These are phyloP conservation scores for Antheraea yamamai DNA, from an alignment of 2,888 invertebrate genomes.

Conservation along the genomic window DNA sequence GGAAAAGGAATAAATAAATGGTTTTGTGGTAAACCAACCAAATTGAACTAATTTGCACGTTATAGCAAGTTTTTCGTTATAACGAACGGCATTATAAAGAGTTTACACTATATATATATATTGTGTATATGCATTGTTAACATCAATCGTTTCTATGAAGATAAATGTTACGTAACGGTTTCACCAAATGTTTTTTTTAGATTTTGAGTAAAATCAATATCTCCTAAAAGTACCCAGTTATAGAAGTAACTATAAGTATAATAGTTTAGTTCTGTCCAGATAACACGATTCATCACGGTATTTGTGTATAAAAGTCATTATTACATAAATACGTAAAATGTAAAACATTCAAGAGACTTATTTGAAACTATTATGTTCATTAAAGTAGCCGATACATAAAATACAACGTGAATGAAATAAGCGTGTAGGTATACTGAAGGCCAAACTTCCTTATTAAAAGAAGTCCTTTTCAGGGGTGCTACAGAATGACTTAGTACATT, in stretches of 20 bases:
- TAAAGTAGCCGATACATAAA: neutral
- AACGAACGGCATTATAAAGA: no score
- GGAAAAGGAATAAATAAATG: no score
- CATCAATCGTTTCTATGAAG: neutral
- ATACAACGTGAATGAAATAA: neutral
- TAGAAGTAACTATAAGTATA: neutral
- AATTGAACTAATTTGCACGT: no score
- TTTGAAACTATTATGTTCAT: neutral
- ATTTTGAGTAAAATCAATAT: neutral
- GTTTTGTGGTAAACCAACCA: no score
- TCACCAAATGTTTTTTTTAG: neutral
- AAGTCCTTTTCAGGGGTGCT: conserved; percentile 59
- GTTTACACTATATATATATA: no score
- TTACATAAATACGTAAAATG: neutral
- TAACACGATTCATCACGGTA: neutral
- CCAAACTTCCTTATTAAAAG: conserved; percentile 61
- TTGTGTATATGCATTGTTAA: neutral
- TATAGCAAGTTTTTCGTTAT: no score
- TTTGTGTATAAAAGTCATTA: neutral
- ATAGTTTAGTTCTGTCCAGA: neutral
- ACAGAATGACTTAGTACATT: conserved; percentile 77
- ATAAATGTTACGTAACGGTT: neutral
- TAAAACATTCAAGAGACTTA: neutral
- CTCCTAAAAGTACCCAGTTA: neutral
- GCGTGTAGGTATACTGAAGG: neutral